phyloP scores from a whole-genome alignment of 2,888 invertebrate species.

The Auanema freiburgensis region DNA sequence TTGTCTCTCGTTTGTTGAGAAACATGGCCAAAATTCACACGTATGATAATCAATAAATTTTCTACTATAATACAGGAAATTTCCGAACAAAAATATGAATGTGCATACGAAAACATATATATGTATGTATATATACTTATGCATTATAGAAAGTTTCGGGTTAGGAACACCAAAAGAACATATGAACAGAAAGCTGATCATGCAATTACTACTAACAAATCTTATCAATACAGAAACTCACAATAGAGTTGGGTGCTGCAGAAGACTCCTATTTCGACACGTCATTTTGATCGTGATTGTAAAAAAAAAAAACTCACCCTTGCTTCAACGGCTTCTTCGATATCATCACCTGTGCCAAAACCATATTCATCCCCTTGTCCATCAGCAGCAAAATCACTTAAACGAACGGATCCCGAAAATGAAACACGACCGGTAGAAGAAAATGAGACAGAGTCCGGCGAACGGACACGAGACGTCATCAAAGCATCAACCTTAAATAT shows the following conservation, averaged over 20 bases:
- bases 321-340: conserved; percentile 38
- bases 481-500: no score
- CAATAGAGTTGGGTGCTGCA: neutral
- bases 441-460: conserved; percentile 13
- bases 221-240: neutral
- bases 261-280: conserved; percentile 4
- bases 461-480: conserved; percentile 10
- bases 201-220: conserved; percentile 12
- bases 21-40: neutral
- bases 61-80: no score
- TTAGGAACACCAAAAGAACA: no score
- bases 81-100: neutral
- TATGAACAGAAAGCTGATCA: neutral
- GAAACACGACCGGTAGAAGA: conserved; percentile 15
- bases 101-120: no score
- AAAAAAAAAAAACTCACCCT: conserved; percentile 11
- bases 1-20: neutral
- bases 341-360: conserved; percentile 24
- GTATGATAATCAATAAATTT: conserved; percentile 1
- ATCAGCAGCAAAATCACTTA: conserved; percentile 42
- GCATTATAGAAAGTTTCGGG: no score
- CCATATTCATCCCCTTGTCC: conserved; percentile 39
- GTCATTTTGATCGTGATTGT: neutral
- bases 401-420: conserved; percentile 37
- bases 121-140: no score